Percentiles rank a stretch among this genome's conserved stretches.
These are phyloP conservation scores for Cladopsammia gracilis DNA, from an alignment of 64 coral and sea anemone genomes.

Conservation along the genomic window DNA sequence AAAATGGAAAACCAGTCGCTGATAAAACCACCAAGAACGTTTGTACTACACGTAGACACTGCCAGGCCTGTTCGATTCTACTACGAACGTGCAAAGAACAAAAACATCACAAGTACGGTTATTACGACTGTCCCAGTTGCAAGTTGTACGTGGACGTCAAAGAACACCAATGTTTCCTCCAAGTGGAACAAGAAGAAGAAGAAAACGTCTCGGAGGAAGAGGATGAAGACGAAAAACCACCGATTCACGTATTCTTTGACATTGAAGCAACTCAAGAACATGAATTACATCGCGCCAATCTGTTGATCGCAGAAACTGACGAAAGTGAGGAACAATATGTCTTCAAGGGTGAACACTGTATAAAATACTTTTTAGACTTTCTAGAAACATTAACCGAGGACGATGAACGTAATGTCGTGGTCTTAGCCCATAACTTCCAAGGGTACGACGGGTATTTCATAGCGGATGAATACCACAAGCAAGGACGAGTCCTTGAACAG, in stretches of 20 bases:
- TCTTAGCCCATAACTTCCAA: constrained; percentile 50
- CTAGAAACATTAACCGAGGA: background rate
- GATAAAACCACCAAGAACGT: background rate
- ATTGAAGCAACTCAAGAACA: constrained; percentile 29
- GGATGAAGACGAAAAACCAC: background rate
- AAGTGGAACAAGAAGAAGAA: background rate
- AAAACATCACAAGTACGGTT: constrained; percentile 10
- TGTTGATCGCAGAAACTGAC: background rate
- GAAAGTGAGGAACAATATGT: background rate
- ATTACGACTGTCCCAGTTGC: constrained; percentile 5
- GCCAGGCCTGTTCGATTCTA: background rate
- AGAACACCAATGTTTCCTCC: constrained; percentile 50
- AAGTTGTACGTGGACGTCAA: background rate
- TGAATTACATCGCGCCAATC: background rate
- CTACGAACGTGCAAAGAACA: background rate
- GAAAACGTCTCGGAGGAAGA: background rate
- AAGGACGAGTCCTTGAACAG: background rate
- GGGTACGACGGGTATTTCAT: constrained; percentile 55
- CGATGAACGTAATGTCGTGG: background rate
- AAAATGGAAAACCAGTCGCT: background rate
- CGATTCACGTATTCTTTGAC: constrained; percentile 25
- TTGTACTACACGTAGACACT: background rate
- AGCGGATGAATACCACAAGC: background rate
- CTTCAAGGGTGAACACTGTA: background rate
- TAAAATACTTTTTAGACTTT: constrained; percentile 26